Conservation (phyloP, 2,113 vertebrate species). For the Toxostoma redivivum region DNA sequence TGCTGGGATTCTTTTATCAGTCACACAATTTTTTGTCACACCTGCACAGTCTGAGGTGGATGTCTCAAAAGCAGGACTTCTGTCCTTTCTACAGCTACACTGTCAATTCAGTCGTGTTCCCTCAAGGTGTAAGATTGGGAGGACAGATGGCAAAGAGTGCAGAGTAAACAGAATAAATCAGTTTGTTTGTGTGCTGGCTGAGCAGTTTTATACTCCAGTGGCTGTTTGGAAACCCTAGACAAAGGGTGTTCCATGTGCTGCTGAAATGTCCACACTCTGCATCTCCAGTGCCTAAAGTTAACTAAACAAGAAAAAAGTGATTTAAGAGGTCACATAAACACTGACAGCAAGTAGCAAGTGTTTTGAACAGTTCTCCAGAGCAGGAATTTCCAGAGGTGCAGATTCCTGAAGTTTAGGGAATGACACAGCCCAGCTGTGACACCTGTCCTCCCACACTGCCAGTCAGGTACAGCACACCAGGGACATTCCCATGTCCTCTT, state of each 20-base stretch:
- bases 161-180: neutral
- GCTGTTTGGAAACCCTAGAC: neutral
- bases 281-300: neutral
- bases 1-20: neutral
- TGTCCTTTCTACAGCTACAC: neutral
- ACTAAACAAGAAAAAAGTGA: neutral
- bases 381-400: neutral
- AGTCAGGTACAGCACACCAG: neutral
- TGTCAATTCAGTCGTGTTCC: fast-evolving
- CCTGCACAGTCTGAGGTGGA: neutral
- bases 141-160: neutral
- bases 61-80: neutral
- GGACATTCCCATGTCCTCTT: slow-evolving; percentile 4
- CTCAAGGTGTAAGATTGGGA: neutral
- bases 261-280: neutral
- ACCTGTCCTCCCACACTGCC: slow-evolving; percentile 34
- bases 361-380: neutral
- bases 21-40: neutral
- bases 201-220: neutral
- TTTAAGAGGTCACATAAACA: neutral
- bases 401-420: slow-evolving; percentile 6
- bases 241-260: neutral
- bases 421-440: neutral
- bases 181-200: neutral
- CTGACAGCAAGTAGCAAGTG: neutral